Evolutionary conservation across 2,888 invertebrate genomes (phyloP), one percentile per base, ranked within the genome.

Genomic region (Polia nebulosa): DNA sequence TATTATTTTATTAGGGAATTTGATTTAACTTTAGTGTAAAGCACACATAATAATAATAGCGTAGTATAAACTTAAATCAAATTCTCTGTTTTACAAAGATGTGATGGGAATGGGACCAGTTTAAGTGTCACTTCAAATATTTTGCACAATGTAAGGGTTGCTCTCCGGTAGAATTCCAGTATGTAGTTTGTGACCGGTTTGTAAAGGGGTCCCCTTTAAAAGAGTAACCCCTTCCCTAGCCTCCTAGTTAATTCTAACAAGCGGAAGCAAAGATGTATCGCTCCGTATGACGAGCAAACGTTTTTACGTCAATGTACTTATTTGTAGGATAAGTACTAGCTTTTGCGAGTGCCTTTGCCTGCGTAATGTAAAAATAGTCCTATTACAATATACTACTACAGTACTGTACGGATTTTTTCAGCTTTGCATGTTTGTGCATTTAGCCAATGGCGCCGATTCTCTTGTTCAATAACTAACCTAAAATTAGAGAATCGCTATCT

Each of bases 131-230:
- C 4, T 11, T 61, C 5, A 13, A 55, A 29, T 62, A 34, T n/a
- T 32, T 61, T 25, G 22, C 15, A 34, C 58, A 17, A 17, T 44
- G n/a, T n/a, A 9, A 29, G 36, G 25, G 32, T 44, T 13, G 25
- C 34, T 13, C 22, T 9, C 29, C 27, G 22, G 6, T 29, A 29
- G n/a, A 22, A 41, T 55, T 36, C 47, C 49, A 25, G 32, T 20
- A 25, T 32, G 20, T n/a, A 15, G 7, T 66, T 59, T 65, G 32
- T 57, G n/a, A 47, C 69, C 34, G 41, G 56, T 36, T 57, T 15
- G 52, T 41, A 45, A 45, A 70, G 34, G 76, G 34, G 22, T 11
- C 45, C 27, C 39, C 9, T 55, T 22, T 22, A 49, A 3, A 11
- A 20, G 22, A 5, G n/a, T 25, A 27, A 44, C n/a, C 47, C 13